Evolutionary conservation across 2,113 vertebrate genomes (phyloP).

Genomic region (Illadopsis cleaveri): DNA sequence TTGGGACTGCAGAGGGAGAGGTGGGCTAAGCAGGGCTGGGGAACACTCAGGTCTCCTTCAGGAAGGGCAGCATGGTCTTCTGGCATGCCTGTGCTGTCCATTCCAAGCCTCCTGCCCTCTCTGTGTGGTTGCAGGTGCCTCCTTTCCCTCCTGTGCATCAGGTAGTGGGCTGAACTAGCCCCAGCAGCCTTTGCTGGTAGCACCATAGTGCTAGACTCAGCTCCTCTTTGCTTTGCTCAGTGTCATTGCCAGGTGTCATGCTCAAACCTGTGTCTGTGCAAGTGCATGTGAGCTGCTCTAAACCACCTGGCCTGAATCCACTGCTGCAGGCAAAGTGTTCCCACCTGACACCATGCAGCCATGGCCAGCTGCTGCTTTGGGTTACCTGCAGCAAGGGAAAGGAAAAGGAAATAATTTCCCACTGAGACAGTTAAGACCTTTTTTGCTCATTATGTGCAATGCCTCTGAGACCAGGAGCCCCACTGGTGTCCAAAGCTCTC

Average conservation of each 20-base stretch:
- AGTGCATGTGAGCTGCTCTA: background rate
- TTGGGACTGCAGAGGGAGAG: background rate
- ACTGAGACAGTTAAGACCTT: background rate
- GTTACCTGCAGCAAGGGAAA: background rate
- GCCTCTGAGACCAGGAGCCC: background rate
- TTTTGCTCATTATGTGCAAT: background rate
- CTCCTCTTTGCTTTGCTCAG: background rate
- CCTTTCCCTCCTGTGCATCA: background rate
- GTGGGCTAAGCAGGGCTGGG: background rate
- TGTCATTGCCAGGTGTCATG: background rate
- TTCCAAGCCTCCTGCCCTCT: background rate
- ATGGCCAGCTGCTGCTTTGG: background rate
- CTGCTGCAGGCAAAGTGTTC: background rate
- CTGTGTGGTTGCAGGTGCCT: accelerated
- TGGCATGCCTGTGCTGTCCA: accelerated
- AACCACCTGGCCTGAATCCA: background rate
- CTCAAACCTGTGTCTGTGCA: background rate
- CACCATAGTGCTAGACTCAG: accelerated
- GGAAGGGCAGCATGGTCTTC: background rate
- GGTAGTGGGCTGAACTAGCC: background rate
- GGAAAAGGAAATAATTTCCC: background rate
- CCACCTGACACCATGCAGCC: background rate
- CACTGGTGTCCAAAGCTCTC: accelerated
- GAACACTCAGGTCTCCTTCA: background rate
- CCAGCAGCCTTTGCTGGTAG: background rate